Conservation (phyloP, 2,797 vertebrate genomes). For the Lophura swinhoii region DNA sequence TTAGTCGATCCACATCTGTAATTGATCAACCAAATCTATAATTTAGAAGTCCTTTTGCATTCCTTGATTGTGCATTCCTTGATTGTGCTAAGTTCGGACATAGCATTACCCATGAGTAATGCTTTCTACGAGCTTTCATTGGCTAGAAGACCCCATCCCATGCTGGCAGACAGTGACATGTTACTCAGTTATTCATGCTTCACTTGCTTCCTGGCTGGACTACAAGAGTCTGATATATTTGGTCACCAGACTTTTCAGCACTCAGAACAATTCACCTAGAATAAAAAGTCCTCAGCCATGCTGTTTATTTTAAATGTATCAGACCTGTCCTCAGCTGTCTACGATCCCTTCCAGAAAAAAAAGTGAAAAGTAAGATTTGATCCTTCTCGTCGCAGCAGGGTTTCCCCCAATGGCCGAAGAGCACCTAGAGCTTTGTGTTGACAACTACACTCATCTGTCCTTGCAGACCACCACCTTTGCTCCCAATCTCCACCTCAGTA, state of each 20-base stretch:
- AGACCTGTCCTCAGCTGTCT: conserved; percentile 71
- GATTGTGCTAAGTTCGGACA: conserved; percentile 71
- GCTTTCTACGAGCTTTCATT: conserved; percentile 55
- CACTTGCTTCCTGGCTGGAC: conserved; percentile 65
- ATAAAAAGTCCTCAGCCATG: conserved; percentile 43
- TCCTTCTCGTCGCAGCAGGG: neutral
- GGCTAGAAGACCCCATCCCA: conserved; percentile 62
- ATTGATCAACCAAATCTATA: conserved; percentile 72
- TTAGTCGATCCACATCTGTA: conserved; percentile 54
- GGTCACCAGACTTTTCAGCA: conserved; percentile 70
- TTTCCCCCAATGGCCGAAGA: conserved; percentile 2
- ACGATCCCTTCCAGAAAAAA: conserved; percentile 33
- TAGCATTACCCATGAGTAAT: conserved; percentile 71
- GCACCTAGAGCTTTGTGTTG: neutral
- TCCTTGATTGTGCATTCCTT: conserved; percentile 29
- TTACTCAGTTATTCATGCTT: conserved; percentile 71
- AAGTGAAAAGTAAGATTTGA: conserved; percentile 25
- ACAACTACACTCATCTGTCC: conserved; percentile 13
- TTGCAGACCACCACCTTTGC: neutral
- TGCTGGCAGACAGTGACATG: conserved; percentile 58
- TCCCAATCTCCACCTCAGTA: conserved; percentile 2
- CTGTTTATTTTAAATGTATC: conserved; percentile 66
- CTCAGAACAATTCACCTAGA: conserved; percentile 67
- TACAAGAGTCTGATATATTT: conserved; percentile 63
- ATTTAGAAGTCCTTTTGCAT: conserved; percentile 71